phyloP scores from a whole-genome alignment of 2,113 vertebrate genomes.

The Tupaia tana region DNA sequence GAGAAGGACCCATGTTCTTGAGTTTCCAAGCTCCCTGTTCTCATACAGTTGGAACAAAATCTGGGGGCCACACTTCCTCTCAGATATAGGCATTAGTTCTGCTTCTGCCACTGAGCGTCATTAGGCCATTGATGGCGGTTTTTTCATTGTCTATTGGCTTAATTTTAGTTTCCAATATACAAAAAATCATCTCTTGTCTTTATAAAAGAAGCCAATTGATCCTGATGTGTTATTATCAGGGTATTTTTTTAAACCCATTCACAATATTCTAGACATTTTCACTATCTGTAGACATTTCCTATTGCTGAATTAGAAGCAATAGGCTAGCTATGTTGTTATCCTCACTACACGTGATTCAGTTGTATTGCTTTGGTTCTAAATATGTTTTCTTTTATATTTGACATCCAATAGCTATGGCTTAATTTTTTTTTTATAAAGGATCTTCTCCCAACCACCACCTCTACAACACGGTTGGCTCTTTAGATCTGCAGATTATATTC shows the following conservation, averaged over 20 bases:
- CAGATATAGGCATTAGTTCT: background rate
- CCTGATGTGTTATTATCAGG: background rate
- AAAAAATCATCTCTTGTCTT: background rate
- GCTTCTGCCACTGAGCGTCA: background rate
- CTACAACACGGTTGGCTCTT: background rate
- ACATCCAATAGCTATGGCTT: background rate
- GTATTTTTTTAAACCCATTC: background rate
- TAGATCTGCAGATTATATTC: background rate
- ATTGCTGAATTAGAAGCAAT: background rate
- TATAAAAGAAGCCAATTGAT: background rate
- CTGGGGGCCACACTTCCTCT: background rate
- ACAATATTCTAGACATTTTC: background rate
- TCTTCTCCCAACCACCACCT: background rate
- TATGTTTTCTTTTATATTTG: background rate
- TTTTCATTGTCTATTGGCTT: background rate
- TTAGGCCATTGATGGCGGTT: background rate
- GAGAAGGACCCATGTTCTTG: background rate
- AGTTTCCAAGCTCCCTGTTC: background rate
- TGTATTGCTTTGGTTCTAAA: background rate
- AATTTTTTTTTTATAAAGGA: background rate
- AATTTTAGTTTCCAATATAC: background rate
- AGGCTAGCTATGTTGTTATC: background rate
- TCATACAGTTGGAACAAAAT: background rate
- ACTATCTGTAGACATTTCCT: background rate
- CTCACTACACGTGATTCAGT: background rate